Evolutionary conservation across 2,797 vertebrate species (phyloP).

Genomic region (Phataginus tricuspis): DNA sequence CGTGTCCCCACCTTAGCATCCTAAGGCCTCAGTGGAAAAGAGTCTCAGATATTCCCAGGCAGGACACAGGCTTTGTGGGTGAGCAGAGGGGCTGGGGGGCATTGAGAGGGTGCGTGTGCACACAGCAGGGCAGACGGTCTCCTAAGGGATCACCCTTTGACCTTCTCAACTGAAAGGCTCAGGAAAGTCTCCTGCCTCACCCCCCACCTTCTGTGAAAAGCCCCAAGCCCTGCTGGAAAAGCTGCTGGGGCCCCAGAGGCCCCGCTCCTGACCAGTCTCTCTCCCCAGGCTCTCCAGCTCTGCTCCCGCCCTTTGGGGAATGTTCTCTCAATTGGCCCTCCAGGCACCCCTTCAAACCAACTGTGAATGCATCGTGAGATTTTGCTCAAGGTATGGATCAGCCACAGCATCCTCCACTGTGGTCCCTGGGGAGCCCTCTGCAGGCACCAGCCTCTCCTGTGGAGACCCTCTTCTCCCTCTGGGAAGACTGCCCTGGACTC

Average conservation of each 20-base stretch:
- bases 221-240: not conserved
- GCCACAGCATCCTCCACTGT: not conserved
- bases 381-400: too few relatives aligned
- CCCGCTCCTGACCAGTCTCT: not conserved
- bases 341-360: not conserved
- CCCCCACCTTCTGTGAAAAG: fast-evolving
- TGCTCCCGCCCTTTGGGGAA: fast-evolving
- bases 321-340: not conserved
- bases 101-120: fast-evolving
- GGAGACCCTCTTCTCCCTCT: not conserved
- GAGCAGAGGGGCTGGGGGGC: not conserved
- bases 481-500: not conserved
- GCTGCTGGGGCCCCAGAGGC: not conserved
- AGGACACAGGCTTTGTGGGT: not conserved
- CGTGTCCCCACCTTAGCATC: fast-evolving
- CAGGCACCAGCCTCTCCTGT: not conserved
- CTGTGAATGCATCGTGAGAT: not conserved
- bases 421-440: not conserved
- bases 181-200: not conserved
- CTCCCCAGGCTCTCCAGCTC: not conserved
- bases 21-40: not conserved
- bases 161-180: not conserved
- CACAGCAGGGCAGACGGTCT: not conserved
- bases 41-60: not conserved
- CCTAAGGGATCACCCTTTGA: not conserved